Percentiles rank a stretch among this genome's conserved stretches.
Evolutionary conservation across 2,888 invertebrate species (phyloP).

Genomic region (Acrocera orbiculus): DNA sequence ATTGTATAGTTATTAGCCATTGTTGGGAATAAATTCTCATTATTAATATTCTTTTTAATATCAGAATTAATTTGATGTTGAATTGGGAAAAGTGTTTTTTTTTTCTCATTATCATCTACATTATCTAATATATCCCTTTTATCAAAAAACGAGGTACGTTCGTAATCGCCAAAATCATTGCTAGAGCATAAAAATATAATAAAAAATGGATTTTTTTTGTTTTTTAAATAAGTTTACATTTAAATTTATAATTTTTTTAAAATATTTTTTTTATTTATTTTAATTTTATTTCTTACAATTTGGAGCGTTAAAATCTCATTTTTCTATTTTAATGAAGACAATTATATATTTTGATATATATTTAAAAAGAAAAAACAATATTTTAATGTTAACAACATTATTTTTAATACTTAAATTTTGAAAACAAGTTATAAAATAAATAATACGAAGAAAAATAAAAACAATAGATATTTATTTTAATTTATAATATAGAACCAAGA

Average conservation of each 20-base stretch:
- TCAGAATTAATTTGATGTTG: too few species aligned
- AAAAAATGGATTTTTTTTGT: slow-evolving; percentile 2
- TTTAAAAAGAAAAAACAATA: neutral
- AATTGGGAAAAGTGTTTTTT: too few species aligned
- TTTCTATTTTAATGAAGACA: too few species aligned
- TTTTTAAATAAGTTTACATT: slow-evolving; percentile 1
- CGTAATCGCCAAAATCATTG: slow-evolving; percentile 3
- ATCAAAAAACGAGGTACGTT: neutral
- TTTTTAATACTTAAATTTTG: too few species aligned
- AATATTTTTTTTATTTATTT: too few species aligned
- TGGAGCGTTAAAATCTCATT: too few species aligned
- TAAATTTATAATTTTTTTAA: slow-evolving; percentile 3
- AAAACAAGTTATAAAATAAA: too few species aligned
- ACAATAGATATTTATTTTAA: slow-evolving; percentile 1
- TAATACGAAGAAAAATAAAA: neutral
- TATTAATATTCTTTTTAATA: too few species aligned
- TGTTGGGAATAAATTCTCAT: slow-evolving; percentile 18
- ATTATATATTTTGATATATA: too few species aligned
- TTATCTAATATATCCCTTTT: neutral
- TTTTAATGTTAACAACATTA: too few species aligned
- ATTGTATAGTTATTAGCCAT: slow-evolving; percentile 33
- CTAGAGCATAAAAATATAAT: slow-evolving; percentile 5
- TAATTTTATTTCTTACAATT: too few species aligned
- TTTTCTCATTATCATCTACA: too few species aligned
- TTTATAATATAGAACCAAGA: neutral